Evolutionary conservation across 2,797 vertebrate genomes (phyloP).

Genomic region (Vireo griseus): DNA sequence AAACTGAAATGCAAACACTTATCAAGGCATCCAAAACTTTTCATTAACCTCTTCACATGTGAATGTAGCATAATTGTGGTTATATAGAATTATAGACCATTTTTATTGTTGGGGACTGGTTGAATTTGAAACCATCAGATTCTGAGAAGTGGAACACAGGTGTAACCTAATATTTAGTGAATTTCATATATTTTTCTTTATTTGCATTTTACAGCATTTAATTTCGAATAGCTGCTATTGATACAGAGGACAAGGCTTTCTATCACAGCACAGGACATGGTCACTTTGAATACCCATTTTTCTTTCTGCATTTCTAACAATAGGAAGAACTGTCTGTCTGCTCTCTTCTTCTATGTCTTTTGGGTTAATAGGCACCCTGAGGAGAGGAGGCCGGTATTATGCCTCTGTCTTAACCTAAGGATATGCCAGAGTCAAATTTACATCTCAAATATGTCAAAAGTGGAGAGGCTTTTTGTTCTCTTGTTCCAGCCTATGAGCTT

Average conservation of each 20-base stretch:
- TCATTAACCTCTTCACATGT: neutral
- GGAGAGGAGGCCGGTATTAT: neutral
- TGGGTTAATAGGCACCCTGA: neutral
- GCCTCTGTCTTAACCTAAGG: neutral
- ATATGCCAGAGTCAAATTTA: neutral
- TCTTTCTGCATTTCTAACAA: neutral
- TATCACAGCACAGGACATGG: neutral
- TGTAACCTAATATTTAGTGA: neutral
- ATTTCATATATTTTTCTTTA: neutral
- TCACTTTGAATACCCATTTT: neutral
- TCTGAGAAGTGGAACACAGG: neutral
- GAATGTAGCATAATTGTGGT: neutral
- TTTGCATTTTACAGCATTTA: neutral
- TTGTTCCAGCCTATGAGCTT: neutral
- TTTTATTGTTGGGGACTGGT: neutral
- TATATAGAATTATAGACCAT: neutral
- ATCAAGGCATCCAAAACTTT: neutral
- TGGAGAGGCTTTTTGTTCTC: neutral
- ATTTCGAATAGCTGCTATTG: neutral
- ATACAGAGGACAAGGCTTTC: neutral
- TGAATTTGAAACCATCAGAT: neutral
- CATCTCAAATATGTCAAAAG: neutral
- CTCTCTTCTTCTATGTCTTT: neutral
- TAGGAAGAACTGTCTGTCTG: neutral
- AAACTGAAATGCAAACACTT: neutral